Conservation (phyloP, 2,113 vertebrate species). For the Equus quagga region DNA sequence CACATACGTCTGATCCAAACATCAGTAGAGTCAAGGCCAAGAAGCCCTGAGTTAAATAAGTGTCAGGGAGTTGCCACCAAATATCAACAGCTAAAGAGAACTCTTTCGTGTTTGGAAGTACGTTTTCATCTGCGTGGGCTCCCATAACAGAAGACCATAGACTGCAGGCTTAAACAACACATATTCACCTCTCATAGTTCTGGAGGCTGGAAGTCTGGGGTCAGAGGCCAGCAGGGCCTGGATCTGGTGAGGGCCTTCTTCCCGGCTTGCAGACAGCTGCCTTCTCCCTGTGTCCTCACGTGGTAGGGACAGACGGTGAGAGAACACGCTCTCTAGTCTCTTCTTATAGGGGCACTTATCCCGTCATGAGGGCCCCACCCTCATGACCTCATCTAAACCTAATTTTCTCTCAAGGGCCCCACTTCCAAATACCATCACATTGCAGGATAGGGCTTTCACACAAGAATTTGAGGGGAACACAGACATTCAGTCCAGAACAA, state of each 20-base stretch:
- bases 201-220: not conserved
- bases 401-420: not conserved
- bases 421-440: too few species aligned
- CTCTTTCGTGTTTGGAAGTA: not conserved
- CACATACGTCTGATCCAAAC: not conserved
- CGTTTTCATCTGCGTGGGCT: not conserved
- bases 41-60: not conserved
- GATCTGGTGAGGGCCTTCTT: not conserved
- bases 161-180: not conserved
- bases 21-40: not conserved
- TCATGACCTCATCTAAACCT: not conserved
- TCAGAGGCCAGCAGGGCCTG: rapidly evolving
- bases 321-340: not conserved
- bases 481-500: too few species aligned
- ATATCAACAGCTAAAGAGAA: not conserved
- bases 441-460: not conserved
- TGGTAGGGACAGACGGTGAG: too few species aligned
- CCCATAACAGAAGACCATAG: too few species aligned
- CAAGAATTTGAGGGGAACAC: too few species aligned
- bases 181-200: not conserved
- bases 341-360: too few species aligned
- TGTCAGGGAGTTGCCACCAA: too few species aligned
- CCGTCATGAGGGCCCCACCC: not conserved
- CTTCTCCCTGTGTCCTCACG: not conserved
- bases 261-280: not conserved